Evolutionary conservation across 2,113 vertebrate genomes (phyloP).

Genomic region (Pomatostomus ruficeps): DNA sequence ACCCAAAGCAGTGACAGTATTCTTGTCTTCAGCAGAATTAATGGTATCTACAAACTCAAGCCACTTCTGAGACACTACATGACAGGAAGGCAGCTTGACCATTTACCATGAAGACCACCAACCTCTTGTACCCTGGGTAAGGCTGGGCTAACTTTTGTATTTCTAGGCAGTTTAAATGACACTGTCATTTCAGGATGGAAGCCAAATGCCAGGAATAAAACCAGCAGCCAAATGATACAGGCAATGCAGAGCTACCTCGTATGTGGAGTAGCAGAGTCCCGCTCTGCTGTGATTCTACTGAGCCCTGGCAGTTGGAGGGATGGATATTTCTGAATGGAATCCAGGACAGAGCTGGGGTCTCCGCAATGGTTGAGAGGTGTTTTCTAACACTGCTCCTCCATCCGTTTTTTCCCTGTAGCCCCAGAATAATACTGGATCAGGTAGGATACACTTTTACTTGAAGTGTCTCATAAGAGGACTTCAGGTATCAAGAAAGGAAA

Average conservation of each 20-base stretch:
- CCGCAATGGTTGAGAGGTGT: not conserved
- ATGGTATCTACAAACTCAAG: not conserved
- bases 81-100: not conserved
- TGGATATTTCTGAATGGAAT: not conserved
- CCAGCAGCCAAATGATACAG: not conserved
- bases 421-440: not conserved
- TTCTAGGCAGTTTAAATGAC: not conserved
- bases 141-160: not conserved
- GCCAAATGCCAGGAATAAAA: not conserved
- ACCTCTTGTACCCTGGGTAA: not conserved
- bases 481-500: not conserved
- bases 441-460: not conserved
- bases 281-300: not conserved
- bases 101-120: not conserved
- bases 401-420: not conserved
- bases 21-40: not conserved
- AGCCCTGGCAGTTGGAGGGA: not conserved
- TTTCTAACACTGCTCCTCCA: not conserved
- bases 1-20: not conserved
- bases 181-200: not conserved
- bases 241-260: not conserved
- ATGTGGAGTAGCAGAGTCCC: rapidly evolving
- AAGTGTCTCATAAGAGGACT: not conserved
- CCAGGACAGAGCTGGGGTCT: not conserved
- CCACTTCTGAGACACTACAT: not conserved